Evolutionary conservation across 2,797 vertebrate genomes (phyloP).

Genomic region (Enoplosus armatus): DNA sequence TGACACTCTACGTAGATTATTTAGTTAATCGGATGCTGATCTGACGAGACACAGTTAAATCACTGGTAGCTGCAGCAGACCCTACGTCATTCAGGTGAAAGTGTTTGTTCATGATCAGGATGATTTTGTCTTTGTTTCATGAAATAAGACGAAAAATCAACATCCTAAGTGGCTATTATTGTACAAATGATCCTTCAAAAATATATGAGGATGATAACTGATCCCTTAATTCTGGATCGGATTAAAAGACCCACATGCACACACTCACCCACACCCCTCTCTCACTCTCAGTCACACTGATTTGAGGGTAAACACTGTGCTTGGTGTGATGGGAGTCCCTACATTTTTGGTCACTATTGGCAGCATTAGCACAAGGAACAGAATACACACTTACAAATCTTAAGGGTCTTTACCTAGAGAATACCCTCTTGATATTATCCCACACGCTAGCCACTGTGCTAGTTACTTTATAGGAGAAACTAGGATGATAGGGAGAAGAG

Average conservation of each 20-base stretch:
- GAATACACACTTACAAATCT: constrained; percentile 82
- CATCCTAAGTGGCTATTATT: neutral
- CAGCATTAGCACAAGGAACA: constrained; percentile 82
- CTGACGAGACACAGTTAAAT: constrained; percentile 32
- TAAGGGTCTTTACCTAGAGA: constrained; percentile 94
- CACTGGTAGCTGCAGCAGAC: constrained; percentile 1
- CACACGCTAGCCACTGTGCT: constrained; percentile 95
- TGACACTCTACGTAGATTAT: constrained; percentile 26
- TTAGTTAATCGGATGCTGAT: constrained; percentile 39
- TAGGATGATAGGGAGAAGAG: constrained; percentile 86
- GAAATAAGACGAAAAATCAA: constrained; percentile 29
- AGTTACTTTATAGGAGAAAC: constrained; percentile 98
- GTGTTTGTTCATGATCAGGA: constrained; percentile 30
- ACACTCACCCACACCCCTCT: constrained; percentile 51
- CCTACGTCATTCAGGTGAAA: neutral
- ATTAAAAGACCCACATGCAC: constrained; percentile 65
- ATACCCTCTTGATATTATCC: constrained; percentile 96
- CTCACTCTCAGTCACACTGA: constrained; percentile 48
- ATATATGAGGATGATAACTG: constrained; percentile 16
- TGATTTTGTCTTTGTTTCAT: constrained; percentile 52
- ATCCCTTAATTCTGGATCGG: constrained; percentile 22
- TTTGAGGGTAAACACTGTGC: constrained; percentile 49
- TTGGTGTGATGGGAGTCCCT: constrained; percentile 59
- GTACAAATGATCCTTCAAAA: constrained; percentile 22
- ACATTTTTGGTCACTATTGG: constrained; percentile 62